phyloP scores from a whole-genome alignment of 2,888 invertebrate genomes.

The Idaea straminata region DNA sequence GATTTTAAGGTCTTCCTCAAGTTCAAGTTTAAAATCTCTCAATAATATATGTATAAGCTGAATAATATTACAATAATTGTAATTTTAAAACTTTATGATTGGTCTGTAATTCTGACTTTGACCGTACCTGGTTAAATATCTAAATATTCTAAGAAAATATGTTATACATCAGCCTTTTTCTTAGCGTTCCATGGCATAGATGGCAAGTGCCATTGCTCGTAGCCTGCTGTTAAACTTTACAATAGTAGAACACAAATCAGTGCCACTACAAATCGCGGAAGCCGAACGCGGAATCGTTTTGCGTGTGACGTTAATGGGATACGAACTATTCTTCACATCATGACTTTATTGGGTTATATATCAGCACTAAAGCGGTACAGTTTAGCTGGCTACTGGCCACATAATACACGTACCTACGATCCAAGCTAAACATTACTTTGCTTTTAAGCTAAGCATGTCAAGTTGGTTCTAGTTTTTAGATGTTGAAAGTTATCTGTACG shows the following conservation, averaged over 20 bases:
- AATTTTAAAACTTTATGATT: too few species aligned
- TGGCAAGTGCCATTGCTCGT: too few species aligned
- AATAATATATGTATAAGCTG: too few species aligned
- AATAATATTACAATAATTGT: too few species aligned
- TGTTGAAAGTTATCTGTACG: too few species aligned
- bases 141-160: too few species aligned
- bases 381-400: background rate
- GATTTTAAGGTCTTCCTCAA: too few species aligned
- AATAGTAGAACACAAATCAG: constrained; percentile 51
- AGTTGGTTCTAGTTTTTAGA: too few species aligned
- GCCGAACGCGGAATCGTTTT: constrained; percentile 54
- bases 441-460: background rate
- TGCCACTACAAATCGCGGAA: constrained; percentile 58
- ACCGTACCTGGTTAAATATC: too few species aligned
- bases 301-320: constrained; percentile 69
- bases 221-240: background rate
- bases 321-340: constrained; percentile 65
- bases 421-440: background rate
- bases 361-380: constrained; percentile 31
- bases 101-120: too few species aligned
- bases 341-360: constrained; percentile 65
- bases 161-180: too few species aligned
- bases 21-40: too few species aligned
- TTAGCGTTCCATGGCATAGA: background rate
- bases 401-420: background rate